A percentile compares a stretch with the other conserved stretches of the same genome.
These are phyloP conservation scores for Pediacus dermestoides DNA, from an alignment of 2,888 invertebrate genomes.

Conservation along the genomic window DNA sequence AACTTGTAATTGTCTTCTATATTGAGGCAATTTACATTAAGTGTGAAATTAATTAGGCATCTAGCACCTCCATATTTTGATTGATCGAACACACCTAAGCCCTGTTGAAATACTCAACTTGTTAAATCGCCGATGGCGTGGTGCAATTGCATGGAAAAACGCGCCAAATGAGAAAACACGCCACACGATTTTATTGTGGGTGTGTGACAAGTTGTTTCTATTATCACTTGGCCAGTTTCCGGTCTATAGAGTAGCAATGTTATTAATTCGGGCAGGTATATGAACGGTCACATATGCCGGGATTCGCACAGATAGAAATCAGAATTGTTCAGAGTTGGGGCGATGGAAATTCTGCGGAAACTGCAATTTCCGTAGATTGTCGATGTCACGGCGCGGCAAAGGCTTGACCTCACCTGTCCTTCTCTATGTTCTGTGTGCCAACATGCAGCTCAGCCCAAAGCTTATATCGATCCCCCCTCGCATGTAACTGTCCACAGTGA, in stretches of 20 bases:
- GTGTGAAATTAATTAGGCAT: no score
- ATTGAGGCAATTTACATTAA: no score
- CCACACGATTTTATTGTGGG: no score
- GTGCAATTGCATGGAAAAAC: no score
- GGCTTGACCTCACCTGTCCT: conserved; percentile 18
- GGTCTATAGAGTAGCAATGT: conserved; percentile 15
- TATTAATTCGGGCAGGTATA: conserved; percentile 23
- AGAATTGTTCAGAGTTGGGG: conserved; percentile 25
- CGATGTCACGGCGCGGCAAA: conserved; percentile 16
- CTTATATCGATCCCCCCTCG: conserved; percentile 12
- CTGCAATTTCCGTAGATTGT: conserved; percentile 38
- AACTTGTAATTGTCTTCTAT: no score
- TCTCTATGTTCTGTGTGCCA: conserved; percentile 10
- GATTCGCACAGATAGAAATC: conserved; percentile 29
- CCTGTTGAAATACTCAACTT: no score
- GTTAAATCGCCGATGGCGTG: no score
- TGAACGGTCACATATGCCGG: conserved; percentile 26
- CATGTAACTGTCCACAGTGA: conserved; percentile 7
- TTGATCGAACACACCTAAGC: no score
- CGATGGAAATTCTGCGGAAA: conserved; percentile 37
- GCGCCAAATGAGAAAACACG: no score
- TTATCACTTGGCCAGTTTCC: conserved; percentile 21
- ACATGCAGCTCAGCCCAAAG: conserved; percentile 3
- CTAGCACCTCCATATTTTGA: no score
- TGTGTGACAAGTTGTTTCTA: conserved; percentile 13